Evolutionary conservation across 2,113 vertebrate genomes (phyloP).

Genomic region (Labeo rohita): DNA sequence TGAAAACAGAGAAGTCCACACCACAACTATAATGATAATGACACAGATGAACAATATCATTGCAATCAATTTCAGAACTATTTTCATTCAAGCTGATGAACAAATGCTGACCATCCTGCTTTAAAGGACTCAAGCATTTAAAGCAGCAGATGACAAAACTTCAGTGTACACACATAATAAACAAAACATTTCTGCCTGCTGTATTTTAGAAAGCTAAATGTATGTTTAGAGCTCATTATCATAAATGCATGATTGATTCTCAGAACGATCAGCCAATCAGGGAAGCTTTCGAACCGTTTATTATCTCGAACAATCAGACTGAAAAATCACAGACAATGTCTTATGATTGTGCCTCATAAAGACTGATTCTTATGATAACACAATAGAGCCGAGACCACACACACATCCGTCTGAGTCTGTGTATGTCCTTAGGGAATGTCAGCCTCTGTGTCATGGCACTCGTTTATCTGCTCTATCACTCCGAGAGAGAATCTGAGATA

Average conservation of each 20-base stretch:
- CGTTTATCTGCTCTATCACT: constrained; percentile 45
- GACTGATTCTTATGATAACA: constrained; percentile 28
- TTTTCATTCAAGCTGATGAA: too few species aligned
- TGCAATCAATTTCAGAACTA: too few species aligned
- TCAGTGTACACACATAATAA: neutral
- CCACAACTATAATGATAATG: too few species aligned
- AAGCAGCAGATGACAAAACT: neutral
- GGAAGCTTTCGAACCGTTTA: neutral
- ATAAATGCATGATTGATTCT: constrained; percentile 70
- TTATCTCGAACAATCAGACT: neutral
- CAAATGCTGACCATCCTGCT: too few species aligned
- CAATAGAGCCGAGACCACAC: constrained; percentile 31
- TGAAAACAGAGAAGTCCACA: too few species aligned
- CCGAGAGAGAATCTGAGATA: constrained; percentile 19
- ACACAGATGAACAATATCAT: too few species aligned
- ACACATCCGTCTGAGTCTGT: constrained; percentile 28
- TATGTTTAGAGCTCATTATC: constrained; percentile 54
- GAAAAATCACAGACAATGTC: neutral
- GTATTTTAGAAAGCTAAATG: neutral
- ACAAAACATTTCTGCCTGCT: neutral
- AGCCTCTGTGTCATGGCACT: constrained; percentile 35
- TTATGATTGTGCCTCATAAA: neutral
- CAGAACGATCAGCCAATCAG: constrained; percentile 38
- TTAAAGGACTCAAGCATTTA: neutral
- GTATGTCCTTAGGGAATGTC: constrained; percentile 21